Percentiles rank a stretch among this genome's conserved stretches.
Evolutionary conservation across 2,888 invertebrate genomes (phyloP).

Genomic region (Aphodius sticticus): DNA sequence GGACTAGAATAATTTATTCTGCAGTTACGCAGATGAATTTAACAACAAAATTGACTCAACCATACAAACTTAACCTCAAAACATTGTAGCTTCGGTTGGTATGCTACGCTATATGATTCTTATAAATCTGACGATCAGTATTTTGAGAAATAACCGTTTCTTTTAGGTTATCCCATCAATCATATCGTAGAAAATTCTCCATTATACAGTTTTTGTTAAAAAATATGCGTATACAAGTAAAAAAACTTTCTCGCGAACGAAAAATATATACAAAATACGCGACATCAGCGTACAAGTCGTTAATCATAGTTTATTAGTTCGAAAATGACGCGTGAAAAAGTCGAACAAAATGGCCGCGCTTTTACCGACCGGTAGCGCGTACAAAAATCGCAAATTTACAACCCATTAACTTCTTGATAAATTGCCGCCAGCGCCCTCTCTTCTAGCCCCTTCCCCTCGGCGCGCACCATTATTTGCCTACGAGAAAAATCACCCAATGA

Average conservation of each 20-base stretch:
- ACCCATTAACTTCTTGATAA: constrained; percentile 70
- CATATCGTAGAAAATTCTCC: background rate
- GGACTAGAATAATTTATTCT: background rate
- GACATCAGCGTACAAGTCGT: background rate
- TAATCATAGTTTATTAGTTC: constrained; percentile 4
- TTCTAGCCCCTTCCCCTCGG: constrained; percentile 38
- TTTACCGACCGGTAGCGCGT: constrained; percentile 19
- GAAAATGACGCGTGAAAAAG: constrained; percentile 20
- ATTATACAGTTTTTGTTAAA: background rate
- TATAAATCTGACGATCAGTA: background rate
- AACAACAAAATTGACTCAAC: no score
- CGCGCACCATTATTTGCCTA: constrained; percentile 43
- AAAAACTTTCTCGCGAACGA: background rate
- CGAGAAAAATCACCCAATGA: constrained; percentile 43
- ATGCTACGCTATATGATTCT: no score
- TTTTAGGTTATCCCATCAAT: background rate
- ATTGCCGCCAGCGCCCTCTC: constrained; percentile 48
- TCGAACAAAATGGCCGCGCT: constrained; percentile 20
- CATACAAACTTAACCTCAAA: no score
- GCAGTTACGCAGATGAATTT: no score
- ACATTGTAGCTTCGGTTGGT: no score
- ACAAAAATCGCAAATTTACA: constrained; percentile 63
- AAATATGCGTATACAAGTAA: background rate
- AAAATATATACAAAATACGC: constrained; percentile 12
- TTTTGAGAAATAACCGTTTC: background rate